phyloP scores from a whole-genome alignment of 2,113 vertebrate genomes.

The Marcusenius ussheri region DNA sequence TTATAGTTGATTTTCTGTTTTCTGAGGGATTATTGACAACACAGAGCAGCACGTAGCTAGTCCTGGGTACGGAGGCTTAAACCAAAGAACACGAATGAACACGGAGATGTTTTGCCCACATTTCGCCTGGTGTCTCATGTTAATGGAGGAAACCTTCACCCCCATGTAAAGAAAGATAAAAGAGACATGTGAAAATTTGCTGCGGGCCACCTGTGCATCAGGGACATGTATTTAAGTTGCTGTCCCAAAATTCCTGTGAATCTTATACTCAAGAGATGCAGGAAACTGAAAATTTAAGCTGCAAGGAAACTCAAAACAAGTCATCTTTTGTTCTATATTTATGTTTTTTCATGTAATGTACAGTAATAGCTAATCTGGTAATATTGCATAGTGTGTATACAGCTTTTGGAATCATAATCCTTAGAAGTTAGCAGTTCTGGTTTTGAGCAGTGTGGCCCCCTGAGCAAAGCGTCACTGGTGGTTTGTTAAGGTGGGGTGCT shows the following conservation, averaged over 20 bases:
- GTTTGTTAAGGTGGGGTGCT: too few species aligned
- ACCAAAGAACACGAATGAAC: not conserved
- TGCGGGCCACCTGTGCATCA: not conserved
- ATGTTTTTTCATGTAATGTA: not conserved
- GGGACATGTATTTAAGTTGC: not conserved
- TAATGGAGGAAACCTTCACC: not conserved
- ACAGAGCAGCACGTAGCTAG: not conserved
- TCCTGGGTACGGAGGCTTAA: not conserved
- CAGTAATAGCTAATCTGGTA: not conserved
- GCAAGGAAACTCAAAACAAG: not conserved
- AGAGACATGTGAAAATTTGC: not conserved
- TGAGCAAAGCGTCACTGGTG: too few species aligned
- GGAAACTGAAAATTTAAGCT: not conserved
- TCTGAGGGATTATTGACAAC: not conserved
- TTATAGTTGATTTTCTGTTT: not conserved
- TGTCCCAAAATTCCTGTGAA: not conserved
- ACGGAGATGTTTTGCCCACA: not conserved
- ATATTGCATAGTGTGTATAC: not conserved
- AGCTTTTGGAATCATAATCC: not conserved
- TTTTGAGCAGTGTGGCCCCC: too few species aligned
- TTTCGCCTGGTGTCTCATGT: not conserved
- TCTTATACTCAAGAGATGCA: not conserved
- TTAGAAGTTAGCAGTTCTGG: not conserved
- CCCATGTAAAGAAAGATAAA: constrained; percentile 1
- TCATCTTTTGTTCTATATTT: not conserved